A percentile compares a stretch with the other conserved stretches of the same genome.
Conservation (phyloP, 2,888 invertebrate species). For the Idaea biselata region DNA sequence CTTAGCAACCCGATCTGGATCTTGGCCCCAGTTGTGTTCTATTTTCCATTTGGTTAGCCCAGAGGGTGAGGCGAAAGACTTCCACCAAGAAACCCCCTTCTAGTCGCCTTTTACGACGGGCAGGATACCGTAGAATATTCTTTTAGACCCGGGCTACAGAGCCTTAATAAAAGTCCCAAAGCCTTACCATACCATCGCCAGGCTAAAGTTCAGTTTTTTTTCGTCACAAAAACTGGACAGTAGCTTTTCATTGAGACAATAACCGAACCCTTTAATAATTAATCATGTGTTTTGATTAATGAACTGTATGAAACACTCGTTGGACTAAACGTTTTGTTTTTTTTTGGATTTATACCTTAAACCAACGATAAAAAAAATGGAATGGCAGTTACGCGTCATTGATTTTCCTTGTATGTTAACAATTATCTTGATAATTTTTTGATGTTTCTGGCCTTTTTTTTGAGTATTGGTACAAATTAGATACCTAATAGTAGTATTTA, state of each 20-base stretch:
- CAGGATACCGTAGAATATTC: too few species aligned
- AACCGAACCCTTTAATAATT: conserved; percentile 57
- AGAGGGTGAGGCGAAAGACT: too few species aligned
- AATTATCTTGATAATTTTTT: not conserved
- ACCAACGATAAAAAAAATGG: not conserved
- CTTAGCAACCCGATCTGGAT: too few species aligned
- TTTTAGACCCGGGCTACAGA: too few species aligned
- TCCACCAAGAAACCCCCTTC: too few species aligned
- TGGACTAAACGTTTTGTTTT: conserved; percentile 29
- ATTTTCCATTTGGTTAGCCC: too few species aligned
- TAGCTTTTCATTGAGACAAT: conserved; percentile 34
- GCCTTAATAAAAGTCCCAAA: not conserved
- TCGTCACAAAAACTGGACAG: conserved; percentile 26
- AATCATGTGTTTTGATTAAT: conserved; percentile 72
- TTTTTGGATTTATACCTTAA: not conserved
- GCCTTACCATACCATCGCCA: conserved; percentile 15
- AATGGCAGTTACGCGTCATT: not conserved
- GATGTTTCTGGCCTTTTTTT: not conserved
- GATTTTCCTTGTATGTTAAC: not conserved
- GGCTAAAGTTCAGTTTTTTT: conserved; percentile 23
- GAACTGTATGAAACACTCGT: conserved; percentile 49
- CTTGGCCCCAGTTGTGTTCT: too few species aligned
- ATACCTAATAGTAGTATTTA: too few species aligned
- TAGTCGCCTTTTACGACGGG: too few species aligned
- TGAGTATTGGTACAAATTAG: not conserved